Evolutionary conservation across 2,113 vertebrate genomes (phyloP), one percentile per base, ranked within the genome.

Genomic region (Psilopsiagon aymara): DNA sequence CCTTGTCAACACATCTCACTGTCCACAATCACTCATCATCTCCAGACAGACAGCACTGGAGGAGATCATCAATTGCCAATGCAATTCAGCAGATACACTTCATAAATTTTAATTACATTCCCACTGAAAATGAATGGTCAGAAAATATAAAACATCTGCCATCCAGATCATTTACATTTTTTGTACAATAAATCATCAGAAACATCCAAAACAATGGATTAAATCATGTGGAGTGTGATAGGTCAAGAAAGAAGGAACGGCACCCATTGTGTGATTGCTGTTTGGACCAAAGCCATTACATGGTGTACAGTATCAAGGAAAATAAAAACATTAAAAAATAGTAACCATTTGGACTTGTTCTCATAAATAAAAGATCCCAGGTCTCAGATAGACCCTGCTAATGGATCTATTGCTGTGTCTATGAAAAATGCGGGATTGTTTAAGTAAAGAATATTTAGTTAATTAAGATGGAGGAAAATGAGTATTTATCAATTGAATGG

Each of bases 91-190:
- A 99, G 99, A 99, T 99, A 99, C 99, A 99, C 99, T 99, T 99
- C 99, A 99, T 99, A 99, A 99, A 99, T 99, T 99, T 99, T 99
- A 99, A 99, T 99, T 99, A 99, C 98, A 98, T 98, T 98, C 97
- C 98, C 98, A 97, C 98, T 98, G 98, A 99, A 99, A 99, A 99
- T 98, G 99, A 99, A 99, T 99, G 99, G 99, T 99, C 99, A 99
- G 99, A 99, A 99, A 99, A 99, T 99, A 99, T 98, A 99, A 99
- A 99, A 99, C 99, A 99, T 99, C 99, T 99, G 99, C 99, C 99
- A 98, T 98, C 98, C 98, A 98, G 98, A 99, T 99, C 98, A 99
- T 99, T 99, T 99, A 98, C 98, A 98, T 98, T 98, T 98, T 98
- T 98, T 88, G 62, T 98, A 97, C 97, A 98, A 99, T 99, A 99